A percentile compares a stretch with the other conserved stretches of the same genome.
Evolutionary conservation across 2,888 invertebrate species (phyloP).

Genomic region (Microctonus brassicae): DNA sequence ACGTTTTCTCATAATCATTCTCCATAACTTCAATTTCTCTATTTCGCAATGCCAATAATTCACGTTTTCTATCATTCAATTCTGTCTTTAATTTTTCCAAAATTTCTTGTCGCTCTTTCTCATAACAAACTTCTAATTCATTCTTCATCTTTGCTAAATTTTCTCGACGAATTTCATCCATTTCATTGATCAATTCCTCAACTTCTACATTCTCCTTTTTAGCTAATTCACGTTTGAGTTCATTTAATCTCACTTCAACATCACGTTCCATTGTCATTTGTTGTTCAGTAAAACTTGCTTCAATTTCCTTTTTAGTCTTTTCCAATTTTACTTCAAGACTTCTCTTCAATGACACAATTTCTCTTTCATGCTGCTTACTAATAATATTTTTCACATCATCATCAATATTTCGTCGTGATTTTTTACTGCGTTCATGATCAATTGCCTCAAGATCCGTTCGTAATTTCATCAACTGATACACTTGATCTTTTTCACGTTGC

Average conservation of each 20-base stretch:
- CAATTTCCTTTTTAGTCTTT: constrained; percentile 64
- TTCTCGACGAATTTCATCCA: constrained; percentile 58
- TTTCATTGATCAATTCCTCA: constrained; percentile 58
- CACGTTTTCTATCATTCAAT: constrained; percentile 70
- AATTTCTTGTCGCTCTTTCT: constrained; percentile 68
- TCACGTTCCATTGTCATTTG: constrained; percentile 70
- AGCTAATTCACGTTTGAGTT: constrained; percentile 71
- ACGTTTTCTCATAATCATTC: constrained; percentile 70
- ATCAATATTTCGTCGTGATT: constrained; percentile 57
- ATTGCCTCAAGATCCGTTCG: constrained; percentile 52
- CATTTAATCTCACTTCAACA: constrained; percentile 68
- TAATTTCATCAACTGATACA: constrained; percentile 48
- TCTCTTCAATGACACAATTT: constrained; percentile 72
- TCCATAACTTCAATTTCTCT: constrained; percentile 72
- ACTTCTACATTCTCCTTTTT: constrained; percentile 65
- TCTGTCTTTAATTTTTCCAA: constrained; percentile 70
- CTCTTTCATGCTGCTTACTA: constrained; percentile 68
- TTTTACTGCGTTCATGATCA: constrained; percentile 55
- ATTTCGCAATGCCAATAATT: constrained; percentile 69
- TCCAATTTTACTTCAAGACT: constrained; percentile 72
- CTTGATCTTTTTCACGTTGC: constrained; percentile 45
- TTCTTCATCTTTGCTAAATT: constrained; percentile 60
- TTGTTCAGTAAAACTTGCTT: constrained; percentile 68
- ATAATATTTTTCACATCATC: not conserved
- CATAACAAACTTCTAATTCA: constrained; percentile 64